Evolutionary conservation across 2,888 invertebrate genomes (phyloP).

Genomic region (Eueremaeus valkanovi): DNA sequence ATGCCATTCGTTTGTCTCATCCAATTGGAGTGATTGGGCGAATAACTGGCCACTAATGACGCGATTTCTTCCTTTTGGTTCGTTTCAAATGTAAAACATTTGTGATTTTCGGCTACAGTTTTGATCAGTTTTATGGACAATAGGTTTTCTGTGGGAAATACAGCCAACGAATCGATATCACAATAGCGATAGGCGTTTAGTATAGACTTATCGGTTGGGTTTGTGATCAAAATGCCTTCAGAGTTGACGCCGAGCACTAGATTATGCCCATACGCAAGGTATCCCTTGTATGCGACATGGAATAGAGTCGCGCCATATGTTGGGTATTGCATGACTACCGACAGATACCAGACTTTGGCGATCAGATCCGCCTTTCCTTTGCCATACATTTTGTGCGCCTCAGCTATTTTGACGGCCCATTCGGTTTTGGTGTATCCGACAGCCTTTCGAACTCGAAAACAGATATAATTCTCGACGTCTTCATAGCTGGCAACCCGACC

Average conservation of each 20-base stretch:
- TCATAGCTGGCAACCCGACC: constrained; percentile 61
- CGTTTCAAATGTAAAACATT: constrained; percentile 75
- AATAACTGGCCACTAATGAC: constrained; percentile 84
- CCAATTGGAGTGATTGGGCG: constrained; percentile 69
- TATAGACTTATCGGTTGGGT: constrained; percentile 85
- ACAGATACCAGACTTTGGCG: constrained; percentile 85
- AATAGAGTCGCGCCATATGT: constrained; percentile 81
- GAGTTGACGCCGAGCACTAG: constrained; percentile 78
- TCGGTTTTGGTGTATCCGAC: constrained; percentile 49
- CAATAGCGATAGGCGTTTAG: constrained; percentile 83
- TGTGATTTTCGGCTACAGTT: constrained; percentile 57
- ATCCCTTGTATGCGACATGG: constrained; percentile 85
- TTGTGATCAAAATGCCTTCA: constrained; percentile 84
- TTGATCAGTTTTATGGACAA: constrained; percentile 81
- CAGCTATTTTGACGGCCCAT: constrained; percentile 53
- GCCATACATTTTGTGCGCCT: constrained; percentile 63
- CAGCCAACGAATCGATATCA: constrained; percentile 82
- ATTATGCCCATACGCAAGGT: constrained; percentile 76
- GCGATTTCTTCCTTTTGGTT: constrained; percentile 85
- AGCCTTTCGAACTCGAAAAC: constrained; percentile 51
- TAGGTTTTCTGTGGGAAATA: constrained; percentile 87
- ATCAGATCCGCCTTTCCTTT: constrained; percentile 85
- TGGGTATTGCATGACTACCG: constrained; percentile 95
- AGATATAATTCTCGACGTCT: constrained; percentile 80
- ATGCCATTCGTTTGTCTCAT: constrained; percentile 48